Conservation (phyloP, 1,140 invertebrate species). For the Ips nitidus region DNA sequence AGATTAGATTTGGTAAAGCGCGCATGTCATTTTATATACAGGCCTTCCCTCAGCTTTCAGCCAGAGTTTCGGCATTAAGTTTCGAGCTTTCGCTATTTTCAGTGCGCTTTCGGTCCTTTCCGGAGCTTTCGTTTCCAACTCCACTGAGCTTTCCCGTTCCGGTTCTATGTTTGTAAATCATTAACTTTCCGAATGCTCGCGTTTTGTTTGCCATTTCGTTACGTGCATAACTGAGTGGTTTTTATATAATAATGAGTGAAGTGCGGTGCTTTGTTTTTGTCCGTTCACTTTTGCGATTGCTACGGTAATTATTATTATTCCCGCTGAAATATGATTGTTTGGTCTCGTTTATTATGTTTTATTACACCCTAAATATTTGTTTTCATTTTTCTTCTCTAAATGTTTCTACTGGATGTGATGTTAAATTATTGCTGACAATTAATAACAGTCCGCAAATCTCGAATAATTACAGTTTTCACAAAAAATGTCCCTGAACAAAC, state of each 20-base stretch:
- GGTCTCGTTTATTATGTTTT: no score
- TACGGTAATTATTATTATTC: not conserved
- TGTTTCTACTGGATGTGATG: no score
- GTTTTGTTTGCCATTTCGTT: not conserved
- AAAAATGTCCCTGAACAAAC: no score
- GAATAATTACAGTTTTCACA: no score
- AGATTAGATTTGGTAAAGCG: slow-evolving; percentile 49
- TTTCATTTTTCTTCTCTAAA: no score
- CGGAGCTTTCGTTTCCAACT: slow-evolving; percentile 12
- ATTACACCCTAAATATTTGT: no score
- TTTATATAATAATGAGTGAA: slow-evolving; percentile 2
- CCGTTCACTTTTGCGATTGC: not conserved
- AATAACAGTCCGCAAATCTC: no score
- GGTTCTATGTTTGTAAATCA: slow-evolving; percentile 7
- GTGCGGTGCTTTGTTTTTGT: slow-evolving; percentile 5
- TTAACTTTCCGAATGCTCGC: not conserved
- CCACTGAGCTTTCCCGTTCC: slow-evolving; percentile 2
- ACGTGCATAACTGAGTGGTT: not conserved
- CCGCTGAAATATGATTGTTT: no score
- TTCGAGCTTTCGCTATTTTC: slow-evolving; percentile 35
- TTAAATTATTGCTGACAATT: no score
- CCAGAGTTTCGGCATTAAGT: slow-evolving; percentile 39
- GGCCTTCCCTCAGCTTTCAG: slow-evolving; percentile 35
- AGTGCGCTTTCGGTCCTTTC: slow-evolving; percentile 15
- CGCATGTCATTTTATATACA: slow-evolving; percentile 48